A percentile compares a stretch with the other conserved stretches of the same genome.
Conservation (phyloP, 92 coral and sea anemone genomes). For the Montipora capitata region DNA sequence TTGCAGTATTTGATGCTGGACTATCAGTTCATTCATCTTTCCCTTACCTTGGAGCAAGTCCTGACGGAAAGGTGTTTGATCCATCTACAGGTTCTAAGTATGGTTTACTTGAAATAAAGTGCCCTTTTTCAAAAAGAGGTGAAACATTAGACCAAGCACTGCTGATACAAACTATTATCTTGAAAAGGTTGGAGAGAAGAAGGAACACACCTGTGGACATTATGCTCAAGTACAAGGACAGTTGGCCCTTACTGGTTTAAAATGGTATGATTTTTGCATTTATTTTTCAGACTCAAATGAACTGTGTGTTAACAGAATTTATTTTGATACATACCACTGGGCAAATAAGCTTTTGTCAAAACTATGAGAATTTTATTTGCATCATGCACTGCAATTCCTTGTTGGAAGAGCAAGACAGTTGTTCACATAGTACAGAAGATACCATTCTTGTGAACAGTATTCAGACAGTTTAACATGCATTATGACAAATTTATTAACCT, state of each 20-base stretch:
- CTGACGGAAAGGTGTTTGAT: constrained; percentile 66
- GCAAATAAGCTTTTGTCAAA: constrained; percentile 24
- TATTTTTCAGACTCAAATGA: constrained; percentile 65
- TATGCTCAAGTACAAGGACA: constrained; percentile 72
- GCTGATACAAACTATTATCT: constrained; percentile 60
- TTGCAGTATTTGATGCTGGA: no score
- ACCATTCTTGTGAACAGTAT: no score
- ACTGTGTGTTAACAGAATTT: constrained; percentile 68
- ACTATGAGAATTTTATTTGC: constrained; percentile 17
- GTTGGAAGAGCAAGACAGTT: constrained; percentile 21
- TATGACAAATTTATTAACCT: no score
- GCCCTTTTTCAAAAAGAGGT: constrained; percentile 68
- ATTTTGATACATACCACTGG: constrained; percentile 43
- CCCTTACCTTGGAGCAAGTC: constrained; percentile 68
- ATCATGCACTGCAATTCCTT: constrained; percentile 40
- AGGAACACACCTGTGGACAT: constrained; percentile 9
- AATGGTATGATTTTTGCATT: constrained; percentile 75
- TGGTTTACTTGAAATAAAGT: constrained; percentile 72
- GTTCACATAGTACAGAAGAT: not conserved
- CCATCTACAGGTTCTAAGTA: constrained; percentile 31
- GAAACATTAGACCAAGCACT: constrained; percentile 64
- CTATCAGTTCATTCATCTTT: no score
- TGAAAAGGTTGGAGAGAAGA: constrained; percentile 48
- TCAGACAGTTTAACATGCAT: no score
- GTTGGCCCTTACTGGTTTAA: constrained; percentile 63